Percentiles rank a stretch among this genome's conserved stretches.
Conservation (phyloP, 2,888 invertebrate genomes). For the Drosophila sordidula region DNA sequence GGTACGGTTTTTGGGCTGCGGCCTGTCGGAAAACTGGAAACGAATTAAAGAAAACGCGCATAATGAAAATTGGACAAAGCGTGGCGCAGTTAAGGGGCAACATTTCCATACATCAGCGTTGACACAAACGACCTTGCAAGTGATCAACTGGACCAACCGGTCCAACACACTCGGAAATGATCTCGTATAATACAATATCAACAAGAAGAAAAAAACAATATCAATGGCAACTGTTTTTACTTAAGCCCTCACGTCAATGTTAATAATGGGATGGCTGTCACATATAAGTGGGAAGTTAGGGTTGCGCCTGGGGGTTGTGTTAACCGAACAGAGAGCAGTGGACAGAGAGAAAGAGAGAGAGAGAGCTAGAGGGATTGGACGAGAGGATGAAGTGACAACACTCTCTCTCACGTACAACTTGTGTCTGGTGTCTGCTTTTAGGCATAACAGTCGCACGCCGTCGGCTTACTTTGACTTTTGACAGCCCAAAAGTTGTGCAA, state of each 20-base stretch:
- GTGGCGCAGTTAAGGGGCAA: slow-evolving; percentile 16
- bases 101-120: slow-evolving; percentile 41
- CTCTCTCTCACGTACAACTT: slow-evolving; percentile 46
- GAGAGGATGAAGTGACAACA: not conserved
- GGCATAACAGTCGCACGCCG: slow-evolving; percentile 62
- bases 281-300: slow-evolving; percentile 26
- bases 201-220: slow-evolving; percentile 38
- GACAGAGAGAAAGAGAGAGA: not conserved
- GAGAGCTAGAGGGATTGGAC: not conserved
- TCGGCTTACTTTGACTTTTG: slow-evolving; percentile 77
- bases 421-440: slow-evolving; percentile 45
- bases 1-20: slow-evolving; percentile 3
- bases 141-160: slow-evolving; percentile 52
- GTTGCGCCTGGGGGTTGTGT: slow-evolving; percentile 18
- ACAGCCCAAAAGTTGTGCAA: slow-evolving; percentile 71
- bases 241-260: slow-evolving; percentile 61
- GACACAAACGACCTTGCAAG: slow-evolving; percentile 37
- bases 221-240: slow-evolving; percentile 62
- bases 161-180: slow-evolving; percentile 33
- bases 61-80: slow-evolving; percentile 52
- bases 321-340: no score
- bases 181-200: slow-evolving; percentile 17
- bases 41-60: slow-evolving; percentile 66
- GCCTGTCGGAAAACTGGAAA: slow-evolving; percentile 47
- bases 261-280: slow-evolving; percentile 62